Evolutionary conservation across 2,888 invertebrate genomes (phyloP).

Genomic region (Gerris lacustris): DNA sequence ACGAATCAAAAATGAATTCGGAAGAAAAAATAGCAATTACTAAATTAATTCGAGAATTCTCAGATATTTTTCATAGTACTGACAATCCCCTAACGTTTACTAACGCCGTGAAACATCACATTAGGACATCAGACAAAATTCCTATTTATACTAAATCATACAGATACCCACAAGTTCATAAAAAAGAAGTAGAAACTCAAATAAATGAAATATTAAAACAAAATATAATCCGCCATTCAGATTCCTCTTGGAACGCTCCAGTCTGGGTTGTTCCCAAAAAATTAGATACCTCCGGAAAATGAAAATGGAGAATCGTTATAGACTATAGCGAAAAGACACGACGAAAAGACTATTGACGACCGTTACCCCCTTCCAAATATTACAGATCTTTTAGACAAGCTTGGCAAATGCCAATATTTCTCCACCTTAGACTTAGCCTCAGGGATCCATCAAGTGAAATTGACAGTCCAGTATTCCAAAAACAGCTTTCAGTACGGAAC

Average conservation of each 20-base stretch:
- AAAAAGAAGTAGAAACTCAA: conserved; percentile 6
- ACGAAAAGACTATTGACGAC: conserved; percentile 15
- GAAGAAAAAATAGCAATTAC: too few relatives aligned
- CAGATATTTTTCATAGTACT: too few relatives aligned
- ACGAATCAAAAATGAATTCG: too few relatives aligned
- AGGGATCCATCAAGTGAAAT: conserved; percentile 30
- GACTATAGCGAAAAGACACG: conserved; percentile 14
- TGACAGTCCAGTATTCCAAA: conserved; percentile 11
- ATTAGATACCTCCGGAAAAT: conserved; percentile 15
- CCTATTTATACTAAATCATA: conserved; percentile 9
- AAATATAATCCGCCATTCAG: conserved; percentile 1
- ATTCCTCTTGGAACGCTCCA: conserved; percentile 13
- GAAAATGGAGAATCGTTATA: conserved; percentile 12
- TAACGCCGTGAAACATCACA: too few relatives aligned
- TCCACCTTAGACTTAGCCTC: conserved; percentile 27
- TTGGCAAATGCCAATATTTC: conserved; percentile 28
- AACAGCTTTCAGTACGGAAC: conserved; percentile 18
- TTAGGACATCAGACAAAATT: not conserved
- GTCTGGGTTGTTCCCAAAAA: conserved; percentile 15
- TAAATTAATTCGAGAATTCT: too few relatives aligned
- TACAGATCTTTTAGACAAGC: conserved; percentile 26
- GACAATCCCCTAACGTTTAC: too few relatives aligned
- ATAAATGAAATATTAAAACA: conserved; percentile 11
- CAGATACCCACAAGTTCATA: not conserved
- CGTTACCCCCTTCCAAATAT: conserved; percentile 16